These are phyloP conservation scores for Limenitis camilla DNA, from an alignment of 2,888 invertebrate species.

Conservation along the genomic window DNA sequence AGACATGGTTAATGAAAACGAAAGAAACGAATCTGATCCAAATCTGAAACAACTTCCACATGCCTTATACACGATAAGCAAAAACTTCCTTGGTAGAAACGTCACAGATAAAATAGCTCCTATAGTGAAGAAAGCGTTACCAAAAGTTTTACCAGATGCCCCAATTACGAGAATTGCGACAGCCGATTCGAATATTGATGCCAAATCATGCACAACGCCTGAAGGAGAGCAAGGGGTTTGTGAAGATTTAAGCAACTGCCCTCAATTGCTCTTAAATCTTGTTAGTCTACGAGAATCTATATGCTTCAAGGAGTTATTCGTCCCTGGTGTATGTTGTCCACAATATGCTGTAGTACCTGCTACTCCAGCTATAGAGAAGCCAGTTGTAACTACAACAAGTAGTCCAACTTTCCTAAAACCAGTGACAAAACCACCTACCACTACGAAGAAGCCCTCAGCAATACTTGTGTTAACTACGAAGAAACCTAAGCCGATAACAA, in stretches of 20 bases:
- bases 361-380: constrained; percentile 39
- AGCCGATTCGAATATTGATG: constrained; percentile 66
- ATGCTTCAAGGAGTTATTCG: constrained; percentile 92
- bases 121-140: constrained; percentile 71
- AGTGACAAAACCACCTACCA: constrained; percentile 51
- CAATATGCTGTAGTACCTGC: constrained; percentile 42
- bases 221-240: constrained; percentile 86
- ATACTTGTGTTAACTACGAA: constrained; percentile 46
- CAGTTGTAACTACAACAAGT: constrained; percentile 49
- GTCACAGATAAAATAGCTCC: constrained; percentile 88
- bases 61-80: constrained; percentile 86
- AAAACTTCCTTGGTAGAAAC: constrained; percentile 82
- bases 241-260: constrained; percentile 91
- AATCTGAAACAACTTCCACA: constrained; percentile 75
- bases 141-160: constrained; percentile 59
- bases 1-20: constrained; percentile 79
- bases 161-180: constrained; percentile 62
- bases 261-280: constrained; percentile 86
- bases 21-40: constrained; percentile 58
- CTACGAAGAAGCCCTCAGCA: constrained; percentile 49
- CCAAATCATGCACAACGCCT: constrained; percentile 85
- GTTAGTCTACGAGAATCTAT: constrained; percentile 88
- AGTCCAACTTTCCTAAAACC: constrained; percentile 62
- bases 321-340: constrained; percentile 95
- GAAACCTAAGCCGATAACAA: constrained; percentile 45